These are phyloP conservation scores for Myxocyprinus asiaticus DNA, from an alignment of 2,113 vertebrate species.

Conservation along the genomic window DNA sequence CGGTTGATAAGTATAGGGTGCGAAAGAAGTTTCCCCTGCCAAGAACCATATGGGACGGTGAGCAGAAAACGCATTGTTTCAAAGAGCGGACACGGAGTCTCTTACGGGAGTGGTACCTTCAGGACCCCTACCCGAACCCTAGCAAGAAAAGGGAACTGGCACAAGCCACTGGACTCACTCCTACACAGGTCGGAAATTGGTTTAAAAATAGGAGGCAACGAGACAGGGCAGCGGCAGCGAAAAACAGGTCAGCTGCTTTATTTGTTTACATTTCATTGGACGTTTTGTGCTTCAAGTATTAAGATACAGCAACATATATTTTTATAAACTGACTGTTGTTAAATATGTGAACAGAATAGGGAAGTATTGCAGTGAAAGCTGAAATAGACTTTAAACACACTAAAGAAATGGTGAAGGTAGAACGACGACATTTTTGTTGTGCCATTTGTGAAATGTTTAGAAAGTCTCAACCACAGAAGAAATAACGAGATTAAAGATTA, in stretches of 20 bases:
- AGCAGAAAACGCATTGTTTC: conserved; percentile 99
- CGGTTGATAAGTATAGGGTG: conserved; percentile 99
- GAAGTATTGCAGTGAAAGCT: background rate
- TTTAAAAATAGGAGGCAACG: conserved; percentile 99
- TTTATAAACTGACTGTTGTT: too few species aligned
- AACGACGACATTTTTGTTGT: background rate
- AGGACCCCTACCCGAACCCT: conserved; percentile 99
- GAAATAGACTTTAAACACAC: background rate
- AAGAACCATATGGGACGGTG: conserved; percentile 99
- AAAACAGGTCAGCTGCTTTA: conserved; percentile 91
- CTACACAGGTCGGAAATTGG: conserved; percentile 99
- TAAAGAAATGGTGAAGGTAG: too few species aligned
- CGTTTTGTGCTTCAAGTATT: too few species aligned
- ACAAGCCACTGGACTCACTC: conserved; percentile 99
- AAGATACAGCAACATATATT: too few species aligned
- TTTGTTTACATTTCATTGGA: background rate
- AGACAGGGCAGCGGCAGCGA: conserved; percentile 98
- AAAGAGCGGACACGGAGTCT: conserved; percentile 99
- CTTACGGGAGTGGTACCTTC: conserved; percentile 99
- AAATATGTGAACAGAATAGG: too few species aligned
- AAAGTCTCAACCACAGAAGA: background rate
- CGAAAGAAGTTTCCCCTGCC: conserved; percentile 99
- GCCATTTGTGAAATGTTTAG: background rate
- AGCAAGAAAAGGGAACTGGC: conserved; percentile 99
- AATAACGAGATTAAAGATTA: too few species aligned